phyloP scores from a whole-genome alignment of 2,797 vertebrate genomes.

The Alca torda region DNA sequence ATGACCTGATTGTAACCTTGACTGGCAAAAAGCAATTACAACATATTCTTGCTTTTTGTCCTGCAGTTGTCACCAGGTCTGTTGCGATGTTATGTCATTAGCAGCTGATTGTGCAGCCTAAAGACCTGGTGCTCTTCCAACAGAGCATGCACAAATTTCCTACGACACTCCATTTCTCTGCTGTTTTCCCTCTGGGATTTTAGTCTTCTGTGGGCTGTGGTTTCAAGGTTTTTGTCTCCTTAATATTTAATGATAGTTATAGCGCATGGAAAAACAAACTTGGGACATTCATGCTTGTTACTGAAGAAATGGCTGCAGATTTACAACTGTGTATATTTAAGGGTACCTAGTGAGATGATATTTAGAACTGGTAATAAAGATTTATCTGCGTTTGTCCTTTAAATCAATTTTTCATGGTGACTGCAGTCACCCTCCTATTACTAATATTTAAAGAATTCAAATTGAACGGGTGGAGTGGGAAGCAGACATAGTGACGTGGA shows the following conservation, averaged over 20 bases:
- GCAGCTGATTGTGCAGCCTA: neutral
- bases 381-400: neutral
- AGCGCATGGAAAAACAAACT: neutral
- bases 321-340: neutral
- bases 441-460: conserved; percentile 2
- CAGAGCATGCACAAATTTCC: neutral
- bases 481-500: neutral
- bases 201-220: neutral
- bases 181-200: neutral
- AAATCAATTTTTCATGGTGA: neutral
- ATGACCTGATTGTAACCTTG: neutral
- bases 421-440: neutral
- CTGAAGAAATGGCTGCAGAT: neutral
- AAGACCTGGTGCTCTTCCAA: neutral
- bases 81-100: neutral
- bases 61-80: neutral
- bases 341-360: neutral
- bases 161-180: neutral
- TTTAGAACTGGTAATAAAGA: neutral
- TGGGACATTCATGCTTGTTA: neutral
- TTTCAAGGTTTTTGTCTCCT: neutral
- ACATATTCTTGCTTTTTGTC: neutral
- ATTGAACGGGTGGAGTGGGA: neutral
- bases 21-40: neutral
- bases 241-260: neutral